Base-by-base conservation (phyloP, 2,113 vertebrate genomes). In the Plotosus lineatus region DNA sequence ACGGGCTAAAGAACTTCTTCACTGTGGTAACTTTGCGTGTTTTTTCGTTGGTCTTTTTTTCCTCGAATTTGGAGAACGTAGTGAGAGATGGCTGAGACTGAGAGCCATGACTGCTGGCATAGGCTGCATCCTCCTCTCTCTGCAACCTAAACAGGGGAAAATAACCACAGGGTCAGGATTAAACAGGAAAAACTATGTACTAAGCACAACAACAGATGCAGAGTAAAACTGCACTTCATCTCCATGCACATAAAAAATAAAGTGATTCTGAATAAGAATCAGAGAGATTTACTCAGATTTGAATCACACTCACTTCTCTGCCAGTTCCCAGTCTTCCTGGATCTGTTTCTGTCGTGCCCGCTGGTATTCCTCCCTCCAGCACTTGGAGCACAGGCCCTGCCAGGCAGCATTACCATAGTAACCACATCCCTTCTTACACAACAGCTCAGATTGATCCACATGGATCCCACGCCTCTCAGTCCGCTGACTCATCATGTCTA, bases 11-110 rank as follows among this genome's bases (percentile, higher is more conserved):
- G 92, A 99, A 99, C 81, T 99, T 99, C 91, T 99, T 99, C 23
- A 99, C 97, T 0, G 97, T 99, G 11, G 97, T 98, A 78, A 99
- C 98, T 83, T 99, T 98, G 3, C 97, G 92, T 0, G 96, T 96
- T 86, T 98, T 99, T 90, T 99, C 97, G 1, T 98, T 98, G 83
- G 96, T 98, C 88, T 99, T 99, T 93, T 99, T 99, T 87, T 98
- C 98, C 89, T 99, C 97, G 73, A 99, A 99, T 87, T 99, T 99
- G 42, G 98, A 97, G 82, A 99, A 99, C 9, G 96, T 94, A 40
- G 95, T 92, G 0, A 97, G 94, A 1, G 92, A 88, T 10, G 93
- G 91, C 1, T 94, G 95, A 5, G 94, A 91, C 14, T 94, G 94
- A 56, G 89, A 89, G 6, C 93, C 93, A 33, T 98, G 96, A 72